phyloP scores from a whole-genome alignment of 2,888 invertebrate genomes.

The Cantharis rufa region DNA sequence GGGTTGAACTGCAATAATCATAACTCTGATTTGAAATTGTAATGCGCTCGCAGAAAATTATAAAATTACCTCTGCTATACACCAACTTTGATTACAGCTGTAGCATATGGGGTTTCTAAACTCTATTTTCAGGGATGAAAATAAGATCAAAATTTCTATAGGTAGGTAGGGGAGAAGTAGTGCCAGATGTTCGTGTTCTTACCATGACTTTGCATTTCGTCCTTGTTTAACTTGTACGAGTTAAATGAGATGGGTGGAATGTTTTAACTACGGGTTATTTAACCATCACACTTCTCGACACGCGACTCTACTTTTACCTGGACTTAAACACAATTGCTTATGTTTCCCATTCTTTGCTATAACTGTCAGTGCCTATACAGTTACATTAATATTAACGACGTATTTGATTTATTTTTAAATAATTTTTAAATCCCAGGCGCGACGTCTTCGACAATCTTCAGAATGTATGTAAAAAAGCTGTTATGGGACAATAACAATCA shows the following conservation, averaged over 20 bases:
- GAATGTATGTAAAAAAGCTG: neutral
- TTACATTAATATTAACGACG: neutral
- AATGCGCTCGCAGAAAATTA: neutral
- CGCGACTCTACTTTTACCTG: neutral
- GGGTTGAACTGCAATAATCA: neutral
- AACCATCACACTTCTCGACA: slow-evolving; percentile 1
- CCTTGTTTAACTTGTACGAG: neutral
- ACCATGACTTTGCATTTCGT: neutral
- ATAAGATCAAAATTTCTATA: neutral
- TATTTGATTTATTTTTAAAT: neutral
- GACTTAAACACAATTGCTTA: neutral
- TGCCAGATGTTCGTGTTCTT: neutral
- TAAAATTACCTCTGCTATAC: neutral
- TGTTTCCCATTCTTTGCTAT: neutral
- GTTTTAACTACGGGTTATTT: neutral
- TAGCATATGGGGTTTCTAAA: neutral
- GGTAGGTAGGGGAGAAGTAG: neutral
- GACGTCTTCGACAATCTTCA: neutral
- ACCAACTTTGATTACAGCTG: neutral
- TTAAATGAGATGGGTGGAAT: neutral
- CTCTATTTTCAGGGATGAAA: neutral
- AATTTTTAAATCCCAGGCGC: neutral
- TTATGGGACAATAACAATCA: neutral
- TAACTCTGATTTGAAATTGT: neutral
- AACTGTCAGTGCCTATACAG: neutral